Base-by-base conservation (phyloP, 2,113 vertebrate species). In the Dasyprocta punctata region DNA sequence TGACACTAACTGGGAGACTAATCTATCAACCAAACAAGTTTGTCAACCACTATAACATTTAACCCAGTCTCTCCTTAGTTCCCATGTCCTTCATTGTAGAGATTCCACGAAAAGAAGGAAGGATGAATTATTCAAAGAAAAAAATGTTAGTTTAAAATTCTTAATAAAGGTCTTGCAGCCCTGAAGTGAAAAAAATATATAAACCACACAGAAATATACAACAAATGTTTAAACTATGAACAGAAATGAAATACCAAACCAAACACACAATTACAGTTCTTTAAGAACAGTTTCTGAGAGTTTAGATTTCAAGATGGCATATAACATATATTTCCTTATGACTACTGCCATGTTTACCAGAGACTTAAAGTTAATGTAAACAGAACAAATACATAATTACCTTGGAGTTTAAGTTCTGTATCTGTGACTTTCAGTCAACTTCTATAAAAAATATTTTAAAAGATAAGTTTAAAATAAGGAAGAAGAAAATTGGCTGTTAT, bases 171-270 rank as follows among this genome's bases (percentile, higher is more conserved):
- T 89, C 92, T 87, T 94, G 49, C 67, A 38, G 58, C 26, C 41
- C 30, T 82, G 30, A 93, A 4, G 12, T 92, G 28, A 95, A 96
- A 96, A 94, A 69, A 56, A 97, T 52, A 84, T 5, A 93, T 73
- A 95, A 89, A 91, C 80, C 30, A 86, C 71, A 87, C 33, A 94
- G 80, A 97, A 98, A 97, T 92, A n/a, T 56, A 83, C 75, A 95
- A 84, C 67, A 94, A 97, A 97, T 81, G 75, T 81, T 69, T 97
- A 38, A 97, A 94, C 63, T 86, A 58, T 58, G 24, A 92, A 58
- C 0, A 16, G 36, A 96, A 96, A 86, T 80, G 63, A 71, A 97
- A 97, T 88, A 71, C 28, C 75, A 96, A 96, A 96, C 38, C 89
- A 92, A 95, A 97, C 56, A 83, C 47, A 90, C 47, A 94, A 96